Percentiles rank a stretch among this genome's conserved stretches.
These are phyloP conservation scores for Montipora capricornis DNA, from an alignment of 64 coral and sea anemone species.

Conservation along the genomic window DNA sequence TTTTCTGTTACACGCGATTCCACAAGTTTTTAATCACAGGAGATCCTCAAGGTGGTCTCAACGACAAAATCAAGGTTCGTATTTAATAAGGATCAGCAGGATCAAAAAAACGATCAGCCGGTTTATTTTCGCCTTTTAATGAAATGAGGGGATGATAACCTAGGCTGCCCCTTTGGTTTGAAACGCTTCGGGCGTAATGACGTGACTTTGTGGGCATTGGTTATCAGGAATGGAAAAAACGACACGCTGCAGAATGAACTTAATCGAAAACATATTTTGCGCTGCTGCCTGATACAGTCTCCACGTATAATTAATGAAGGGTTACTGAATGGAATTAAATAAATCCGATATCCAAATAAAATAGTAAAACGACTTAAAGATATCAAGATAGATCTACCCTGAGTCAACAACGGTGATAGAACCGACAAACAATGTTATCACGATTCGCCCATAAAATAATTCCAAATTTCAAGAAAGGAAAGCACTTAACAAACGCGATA, in stretches of 20 bases:
- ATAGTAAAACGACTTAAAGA: background rate
- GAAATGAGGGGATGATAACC: background rate
- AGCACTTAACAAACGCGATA: background rate
- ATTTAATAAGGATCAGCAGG: background rate
- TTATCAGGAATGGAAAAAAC: background rate
- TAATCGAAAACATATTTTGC: constrained; percentile 6
- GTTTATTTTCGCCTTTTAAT: background rate
- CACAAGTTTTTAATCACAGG: no score
- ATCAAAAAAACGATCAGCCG: background rate
- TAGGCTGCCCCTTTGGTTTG: background rate
- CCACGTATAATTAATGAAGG: background rate
- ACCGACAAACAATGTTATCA: constrained; percentile 29
- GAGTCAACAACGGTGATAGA: background rate
- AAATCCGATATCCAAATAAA: constrained; percentile 7
- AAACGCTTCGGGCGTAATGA: background rate
- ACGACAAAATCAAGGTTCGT: background rate
- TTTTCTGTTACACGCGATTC: no score
- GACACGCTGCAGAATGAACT: background rate
- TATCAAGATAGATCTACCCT: background rate
- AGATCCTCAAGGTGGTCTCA: background rate
- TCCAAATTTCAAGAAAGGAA: constrained; percentile 8
- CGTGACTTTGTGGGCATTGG: background rate
- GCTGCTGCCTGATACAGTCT: background rate
- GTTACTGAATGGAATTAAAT: background rate
- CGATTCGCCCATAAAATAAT: background rate